phyloP scores from a whole-genome alignment of 2,888 invertebrate genomes.

The Imbricaverruca yamaguchii region DNA sequence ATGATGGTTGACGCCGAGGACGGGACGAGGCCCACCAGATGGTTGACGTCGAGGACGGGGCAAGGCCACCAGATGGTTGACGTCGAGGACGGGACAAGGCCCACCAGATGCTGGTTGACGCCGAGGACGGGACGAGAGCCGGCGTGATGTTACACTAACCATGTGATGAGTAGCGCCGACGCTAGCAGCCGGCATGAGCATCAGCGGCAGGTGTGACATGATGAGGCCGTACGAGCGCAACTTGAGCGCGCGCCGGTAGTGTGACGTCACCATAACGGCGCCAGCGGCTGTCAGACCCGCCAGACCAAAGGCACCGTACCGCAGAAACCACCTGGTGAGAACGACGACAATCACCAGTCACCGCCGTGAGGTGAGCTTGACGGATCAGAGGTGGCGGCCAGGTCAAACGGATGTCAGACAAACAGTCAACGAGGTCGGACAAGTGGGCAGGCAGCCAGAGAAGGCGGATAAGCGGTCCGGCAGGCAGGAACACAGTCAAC shows the following conservation, averaged over 20 bases:
- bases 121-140: neutral
- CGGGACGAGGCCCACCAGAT: no score
- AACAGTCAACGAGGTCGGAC: no score
- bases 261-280: neutral
- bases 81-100: neutral
- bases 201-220: neutral
- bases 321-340: neutral
- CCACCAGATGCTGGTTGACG: neutral
- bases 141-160: neutral
- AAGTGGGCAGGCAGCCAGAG: no score
- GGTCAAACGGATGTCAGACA: no score
- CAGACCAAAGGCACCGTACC: neutral
- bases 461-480: no score
- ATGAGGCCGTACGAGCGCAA: neutral
- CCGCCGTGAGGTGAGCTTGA: no score
- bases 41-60: no score
- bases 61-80: neutral
- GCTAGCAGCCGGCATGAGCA: neutral
- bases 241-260: neutral
- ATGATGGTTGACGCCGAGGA: no score
- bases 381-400: no score
- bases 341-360: no score
- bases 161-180: neutral
- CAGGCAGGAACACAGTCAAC: no score
- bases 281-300: neutral